Base-by-base conservation (phyloP, 2,888 invertebrate species). In the Nasonovia ribisnigri region DNA sequence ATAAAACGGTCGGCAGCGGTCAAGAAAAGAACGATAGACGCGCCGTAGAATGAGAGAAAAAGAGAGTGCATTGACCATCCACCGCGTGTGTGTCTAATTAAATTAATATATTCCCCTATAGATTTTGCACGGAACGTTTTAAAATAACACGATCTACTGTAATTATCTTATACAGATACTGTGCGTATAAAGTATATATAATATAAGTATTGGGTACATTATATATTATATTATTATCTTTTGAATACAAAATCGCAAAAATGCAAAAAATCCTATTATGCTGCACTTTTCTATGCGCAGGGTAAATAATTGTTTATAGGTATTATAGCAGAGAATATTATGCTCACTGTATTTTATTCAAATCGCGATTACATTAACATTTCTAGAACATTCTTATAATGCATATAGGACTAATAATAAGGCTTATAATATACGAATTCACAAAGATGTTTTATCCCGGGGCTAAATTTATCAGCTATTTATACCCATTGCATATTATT, bases 31-130 rank as follows among this genome's bases (percentile, higher is more conserved):
- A 60, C 54, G 57, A 88, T 88, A 54, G n/a, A 43, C 84, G 77
- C 20, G 54, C 54, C 54, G 26, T 29, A n/a, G 36, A 54, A 8
- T 10, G 51, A 91, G 91, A 91, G 92, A 67, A 36, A 48, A 87
- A 92, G 10, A 90, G 93, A 90, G 93, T 93, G 90, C 93, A 93
- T 93, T 93, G 93, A 93, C 93, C 93, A 87, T 90, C 51, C 89
- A 48, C 93, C 57, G 84, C 57, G 93, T 90, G 90, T 93, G 93
- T 93, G 93, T 93, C 93, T 87, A 93, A 93, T 93, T 90, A 90
- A 93, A 93, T 93, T 93, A 93, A 93, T 90, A 90, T 93, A 87
- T 93, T 84, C 93, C 84, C 84, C 84, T 84, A 46, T 57, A 90
- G 93, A 46, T 90, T 90, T 93, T 86, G 93, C 93, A 60, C 84